A percentile compares a stretch with the other conserved stretches of the same genome.
phyloP scores from a whole-genome alignment of 1,140 invertebrate genomes.

The Drosophila nebulosa region DNA sequence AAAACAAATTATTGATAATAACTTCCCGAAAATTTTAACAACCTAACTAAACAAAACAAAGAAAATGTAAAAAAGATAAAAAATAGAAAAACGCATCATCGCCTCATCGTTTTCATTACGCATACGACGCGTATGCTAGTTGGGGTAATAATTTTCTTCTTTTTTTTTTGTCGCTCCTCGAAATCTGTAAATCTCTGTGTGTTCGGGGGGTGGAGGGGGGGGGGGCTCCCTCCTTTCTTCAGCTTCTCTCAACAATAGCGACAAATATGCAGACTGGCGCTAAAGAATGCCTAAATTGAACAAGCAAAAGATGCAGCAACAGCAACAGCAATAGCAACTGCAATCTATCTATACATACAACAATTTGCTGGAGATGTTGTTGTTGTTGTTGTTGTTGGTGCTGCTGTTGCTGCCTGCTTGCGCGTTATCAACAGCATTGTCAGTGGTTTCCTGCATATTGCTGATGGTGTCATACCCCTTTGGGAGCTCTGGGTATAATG shows the following conservation, averaged over 20 bases:
- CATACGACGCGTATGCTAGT: conserved; percentile 44
- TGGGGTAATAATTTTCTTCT: conserved; percentile 42
- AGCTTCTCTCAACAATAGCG: conserved; percentile 17
- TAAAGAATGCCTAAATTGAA: conserved; percentile 76
- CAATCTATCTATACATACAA: conserved; percentile 31
- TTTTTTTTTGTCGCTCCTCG: conserved; percentile 25
- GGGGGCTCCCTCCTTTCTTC: neutral
- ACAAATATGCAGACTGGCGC: conserved; percentile 63
- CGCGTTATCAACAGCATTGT: conserved; percentile 38
- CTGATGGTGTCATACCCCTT: neutral
- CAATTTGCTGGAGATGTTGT: conserved; percentile 27
- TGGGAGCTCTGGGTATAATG: neutral
- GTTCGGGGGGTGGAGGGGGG: too few relatives aligned
- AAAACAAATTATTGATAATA: conserved; percentile 50
- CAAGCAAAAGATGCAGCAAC: conserved; percentile 28
- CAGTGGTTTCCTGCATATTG: conserved; percentile 8
- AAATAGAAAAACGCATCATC: neutral
- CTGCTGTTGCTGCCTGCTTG: conserved; percentile 1
- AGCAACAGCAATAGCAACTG: too few relatives aligned
- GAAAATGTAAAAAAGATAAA: neutral
- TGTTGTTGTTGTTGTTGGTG: conserved; percentile 21
- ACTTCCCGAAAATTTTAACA: conserved; percentile 53
- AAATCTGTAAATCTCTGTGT: conserved; percentile 27
- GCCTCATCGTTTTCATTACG: conserved; percentile 34
- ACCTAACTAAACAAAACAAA: neutral